Conservation (phyloP, 1,140 invertebrate species). For the Coenobita brevimanus region DNA sequence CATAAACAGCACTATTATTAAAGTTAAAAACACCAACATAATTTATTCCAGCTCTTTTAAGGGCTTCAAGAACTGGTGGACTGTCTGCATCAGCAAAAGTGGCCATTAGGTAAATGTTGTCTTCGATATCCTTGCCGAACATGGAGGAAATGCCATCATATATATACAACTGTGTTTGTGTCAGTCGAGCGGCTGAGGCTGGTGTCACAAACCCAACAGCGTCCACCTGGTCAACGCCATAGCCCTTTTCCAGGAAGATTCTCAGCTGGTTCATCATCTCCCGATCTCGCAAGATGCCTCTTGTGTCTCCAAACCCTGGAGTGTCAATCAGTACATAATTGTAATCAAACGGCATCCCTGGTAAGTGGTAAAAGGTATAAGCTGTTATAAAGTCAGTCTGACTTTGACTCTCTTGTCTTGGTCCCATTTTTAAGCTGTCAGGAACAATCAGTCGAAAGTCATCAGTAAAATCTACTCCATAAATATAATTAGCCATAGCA, state of each 20-base stretch:
- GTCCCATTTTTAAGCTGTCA: slow-evolving; percentile 5
- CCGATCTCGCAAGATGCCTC: background rate
- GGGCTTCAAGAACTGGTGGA: background rate
- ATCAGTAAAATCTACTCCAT: slow-evolving; percentile 31
- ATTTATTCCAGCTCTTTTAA: background rate
- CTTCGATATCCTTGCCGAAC: slow-evolving; percentile 1
- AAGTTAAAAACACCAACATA: background rate
- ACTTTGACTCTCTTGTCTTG: slow-evolving; percentile 12
- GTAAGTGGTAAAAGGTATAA: slow-evolving; percentile 20
- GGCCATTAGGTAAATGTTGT: slow-evolving; percentile 21
- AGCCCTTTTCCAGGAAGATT: background rate
- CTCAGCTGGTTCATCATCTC: background rate
- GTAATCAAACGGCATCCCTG: slow-evolving; percentile 43
- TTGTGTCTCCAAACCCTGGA: slow-evolving; percentile 1
- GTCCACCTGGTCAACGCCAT: background rate
- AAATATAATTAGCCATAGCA: slow-evolving; percentile 41
- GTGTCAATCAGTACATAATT: slow-evolving; percentile 39
- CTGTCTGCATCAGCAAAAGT: slow-evolving; percentile 12
- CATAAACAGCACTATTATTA: slow-evolving; percentile 10
- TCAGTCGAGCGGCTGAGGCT: background rate
- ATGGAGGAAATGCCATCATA: background rate
- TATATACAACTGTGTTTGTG: slow-evolving; percentile 9
- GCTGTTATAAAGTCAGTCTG: slow-evolving; percentile 39
- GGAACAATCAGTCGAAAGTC: slow-evolving; percentile 24
- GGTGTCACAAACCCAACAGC: slow-evolving; percentile 11